These are phyloP conservation scores for Pherbina coryleti DNA, from an alignment of 2,888 invertebrate genomes.

Conservation along the genomic window DNA sequence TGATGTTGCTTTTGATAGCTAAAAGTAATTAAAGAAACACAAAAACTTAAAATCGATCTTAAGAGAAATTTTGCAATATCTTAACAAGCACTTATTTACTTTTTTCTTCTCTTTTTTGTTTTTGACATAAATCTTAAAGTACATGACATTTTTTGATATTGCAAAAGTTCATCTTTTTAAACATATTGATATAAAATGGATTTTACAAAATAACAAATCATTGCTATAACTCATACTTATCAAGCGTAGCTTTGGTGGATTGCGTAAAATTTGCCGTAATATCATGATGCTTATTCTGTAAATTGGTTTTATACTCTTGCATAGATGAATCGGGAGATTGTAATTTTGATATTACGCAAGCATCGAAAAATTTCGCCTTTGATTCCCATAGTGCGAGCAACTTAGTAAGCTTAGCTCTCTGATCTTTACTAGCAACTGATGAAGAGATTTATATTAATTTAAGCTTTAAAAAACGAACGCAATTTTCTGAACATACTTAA, in stretches of 20 bases:
- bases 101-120: neutral
- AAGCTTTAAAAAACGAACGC: neutral
- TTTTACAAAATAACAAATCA: neutral
- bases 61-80: neutral
- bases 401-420: slow-evolving; percentile 92
- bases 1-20: slow-evolving; percentile 95
- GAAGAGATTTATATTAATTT: slow-evolving; percentile 61
- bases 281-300: slow-evolving; percentile 84
- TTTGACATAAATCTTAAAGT: no score
- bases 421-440: slow-evolving; percentile 85
- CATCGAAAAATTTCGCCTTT: slow-evolving; percentile 89
- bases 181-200: no score
- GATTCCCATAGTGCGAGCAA: slow-evolving; percentile 96
- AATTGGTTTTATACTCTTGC: slow-evolving; percentile 87
- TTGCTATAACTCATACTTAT: slow-evolving; percentile 71
- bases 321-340: slow-evolving; percentile 90
- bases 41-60: neutral
- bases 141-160: neutral
- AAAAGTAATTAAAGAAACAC: slow-evolving; percentile 52
- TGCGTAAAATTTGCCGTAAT: slow-evolving; percentile 83
- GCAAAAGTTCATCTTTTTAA: neutral
- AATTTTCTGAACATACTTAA: slow-evolving; percentile 72
- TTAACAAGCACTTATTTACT: neutral
- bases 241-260: slow-evolving; percentile 86
- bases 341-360: slow-evolving; percentile 86